Evolutionary conservation across 2,113 vertebrate genomes (phyloP).

Genomic region (Parus major): DNA sequence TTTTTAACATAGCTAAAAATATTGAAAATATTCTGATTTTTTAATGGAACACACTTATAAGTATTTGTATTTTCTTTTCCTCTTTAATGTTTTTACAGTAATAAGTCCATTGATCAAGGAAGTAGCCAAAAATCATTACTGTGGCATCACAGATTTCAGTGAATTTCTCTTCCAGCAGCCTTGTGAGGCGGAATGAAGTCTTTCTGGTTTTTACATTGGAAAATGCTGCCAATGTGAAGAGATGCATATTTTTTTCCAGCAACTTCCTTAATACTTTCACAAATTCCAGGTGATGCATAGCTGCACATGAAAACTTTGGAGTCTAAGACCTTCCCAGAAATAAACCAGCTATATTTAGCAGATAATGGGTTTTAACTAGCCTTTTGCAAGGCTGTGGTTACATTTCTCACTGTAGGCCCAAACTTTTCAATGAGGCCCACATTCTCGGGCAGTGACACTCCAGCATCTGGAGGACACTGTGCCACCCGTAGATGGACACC

Average conservation of each 20-base stretch:
- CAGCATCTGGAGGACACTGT: fast-evolving
- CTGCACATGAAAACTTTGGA: not conserved
- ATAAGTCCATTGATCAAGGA: not conserved
- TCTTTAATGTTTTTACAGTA: not conserved
- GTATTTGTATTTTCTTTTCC: not conserved
- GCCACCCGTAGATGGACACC: not conserved
- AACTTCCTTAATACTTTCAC: not conserved
- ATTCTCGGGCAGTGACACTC: fast-evolving
- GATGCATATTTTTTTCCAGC: not conserved
- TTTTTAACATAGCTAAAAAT: not conserved
- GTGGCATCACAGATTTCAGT: not conserved
- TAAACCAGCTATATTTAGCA: not conserved
- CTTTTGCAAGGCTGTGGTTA: not conserved
- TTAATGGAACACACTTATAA: not conserved
- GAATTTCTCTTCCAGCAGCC: not conserved
- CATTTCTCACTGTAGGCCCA: not conserved
- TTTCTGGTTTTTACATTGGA: not conserved
- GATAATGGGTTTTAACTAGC: not conserved
- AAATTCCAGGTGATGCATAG: not conserved
- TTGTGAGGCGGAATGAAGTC: not conserved
- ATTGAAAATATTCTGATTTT: not conserved
- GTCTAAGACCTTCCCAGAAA: not conserved
- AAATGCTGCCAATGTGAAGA: not conserved
- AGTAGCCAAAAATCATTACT: not conserved
- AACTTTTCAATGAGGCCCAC: not conserved